Evolutionary conservation across 2,888 invertebrate species (phyloP), one percentile per base, ranked within the genome.

Genomic region (Helicoverpa assulta): DNA sequence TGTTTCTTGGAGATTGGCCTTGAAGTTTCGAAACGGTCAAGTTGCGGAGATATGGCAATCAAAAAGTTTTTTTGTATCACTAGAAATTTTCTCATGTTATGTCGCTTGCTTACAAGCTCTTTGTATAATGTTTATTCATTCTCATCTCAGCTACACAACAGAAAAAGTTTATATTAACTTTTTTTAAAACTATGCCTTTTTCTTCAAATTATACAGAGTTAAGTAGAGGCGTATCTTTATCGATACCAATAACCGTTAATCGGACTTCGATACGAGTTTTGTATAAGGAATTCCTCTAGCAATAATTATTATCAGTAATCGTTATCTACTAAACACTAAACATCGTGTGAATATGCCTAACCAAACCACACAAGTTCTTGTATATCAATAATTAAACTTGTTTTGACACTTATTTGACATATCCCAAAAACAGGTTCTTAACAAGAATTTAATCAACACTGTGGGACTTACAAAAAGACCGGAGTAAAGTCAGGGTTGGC

Each of bases 361-460:
- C 67, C 55, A 62, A 80, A 64, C 67, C 62, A 70, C 52, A 61
- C 57, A 65, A 40, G 26, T 40, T 57, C 60, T 65, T 80, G 43
- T 51, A 76, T 80, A 80, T 78, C 73, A 73, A 73, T 80, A 84
- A 82, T 78, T 77, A 80, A 77, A 78, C 63, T 70, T 87, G 84
- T 86, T 89, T 83, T 85, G 86, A 86, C 85, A 83, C 73, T 67
- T 78, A 75, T 80, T 82, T 81, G 83, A 86, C 82, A 82, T 81
- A 81, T 86, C 80, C 78, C 77, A 85, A 84, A 85, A 83, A 85
- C 81, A 54, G 76, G 80, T 80, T 70, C 69, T 73, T 80, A 82
- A 87, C 86, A 88, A 84, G 89, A 89, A 89, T 89, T 89, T 89
- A 88, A 90, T 91, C 89, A 89, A 83, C 87, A 86, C 84, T 80